Evolutionary conservation across 2,888 invertebrate species (phyloP).

Genomic region (Ormyrus thymus): DNA sequence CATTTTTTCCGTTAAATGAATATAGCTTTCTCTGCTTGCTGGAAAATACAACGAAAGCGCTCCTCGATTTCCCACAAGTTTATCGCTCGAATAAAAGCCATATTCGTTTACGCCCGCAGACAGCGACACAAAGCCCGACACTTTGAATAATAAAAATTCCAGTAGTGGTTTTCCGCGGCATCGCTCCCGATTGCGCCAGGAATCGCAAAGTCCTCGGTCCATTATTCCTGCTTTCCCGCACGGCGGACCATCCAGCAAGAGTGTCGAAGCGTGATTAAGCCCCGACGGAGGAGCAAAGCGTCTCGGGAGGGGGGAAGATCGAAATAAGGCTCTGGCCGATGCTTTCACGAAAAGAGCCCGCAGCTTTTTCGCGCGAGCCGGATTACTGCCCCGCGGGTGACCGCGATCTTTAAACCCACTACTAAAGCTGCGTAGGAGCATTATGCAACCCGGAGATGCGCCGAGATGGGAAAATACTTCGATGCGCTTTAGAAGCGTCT

Average conservation of each 20-base stretch:
- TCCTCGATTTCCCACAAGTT: no score
- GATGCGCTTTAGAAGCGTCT: neutral
- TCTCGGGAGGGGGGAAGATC: neutral
- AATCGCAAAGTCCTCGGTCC: slow-evolving; percentile 37
- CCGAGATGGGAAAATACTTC: neutral
- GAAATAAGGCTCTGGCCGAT: slow-evolving; percentile 61
- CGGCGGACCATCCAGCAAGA: slow-evolving; percentile 46
- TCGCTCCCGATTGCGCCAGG: slow-evolving; percentile 36
- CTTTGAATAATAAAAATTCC: slow-evolving; percentile 48
- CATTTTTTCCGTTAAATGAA: no score
- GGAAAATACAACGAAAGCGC: no score
- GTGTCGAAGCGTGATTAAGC: slow-evolving; percentile 65
- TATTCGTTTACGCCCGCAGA: neutral
- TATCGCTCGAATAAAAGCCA: no score
- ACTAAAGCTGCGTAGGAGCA: neutral
- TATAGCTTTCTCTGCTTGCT: no score
- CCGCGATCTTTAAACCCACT: neutral
- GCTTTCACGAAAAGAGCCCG: slow-evolving; percentile 59
- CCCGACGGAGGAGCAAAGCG: slow-evolving; percentile 13
- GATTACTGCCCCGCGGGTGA: slow-evolving; percentile 52
- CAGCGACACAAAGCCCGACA: neutral
- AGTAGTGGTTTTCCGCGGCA: slow-evolving; percentile 36
- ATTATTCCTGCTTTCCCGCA: slow-evolving; percentile 15
- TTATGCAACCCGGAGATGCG: slow-evolving; percentile 36
- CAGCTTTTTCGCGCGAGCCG: slow-evolving; percentile 55